A percentile compares a stretch with the other conserved stretches of the same genome.
These are phyloP conservation scores for Psammodynastes pulverulentus DNA, from an alignment of 2,113 vertebrate genomes.

Conservation along the genomic window DNA sequence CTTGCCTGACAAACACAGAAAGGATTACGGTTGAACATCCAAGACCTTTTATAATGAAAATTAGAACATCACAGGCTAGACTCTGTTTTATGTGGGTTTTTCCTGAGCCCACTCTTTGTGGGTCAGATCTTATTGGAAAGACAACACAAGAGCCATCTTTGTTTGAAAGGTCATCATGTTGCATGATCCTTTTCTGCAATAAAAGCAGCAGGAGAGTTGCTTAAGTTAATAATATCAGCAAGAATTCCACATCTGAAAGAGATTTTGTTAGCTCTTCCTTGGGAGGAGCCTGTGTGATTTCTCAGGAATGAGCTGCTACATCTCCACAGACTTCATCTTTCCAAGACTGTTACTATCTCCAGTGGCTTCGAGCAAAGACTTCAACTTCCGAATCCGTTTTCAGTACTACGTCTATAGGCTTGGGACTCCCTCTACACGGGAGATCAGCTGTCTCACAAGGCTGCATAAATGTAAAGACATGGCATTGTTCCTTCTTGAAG, in stretches of 20 bases:
- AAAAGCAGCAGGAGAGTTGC: background rate
- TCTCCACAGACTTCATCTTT: constrained; percentile 22
- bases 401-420: background rate
- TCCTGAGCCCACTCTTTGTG: background rate
- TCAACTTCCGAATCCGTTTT: background rate
- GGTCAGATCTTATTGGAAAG: background rate
- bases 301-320: constrained; percentile 9
- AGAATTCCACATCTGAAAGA: background rate
- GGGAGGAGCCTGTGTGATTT: background rate
- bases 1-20: constrained; percentile 48
- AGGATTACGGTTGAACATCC: constrained; percentile 24
- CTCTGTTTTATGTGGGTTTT: background rate
- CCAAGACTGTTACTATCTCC: constrained; percentile 7
- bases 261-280: background rate
- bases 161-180: background rate
- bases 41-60: constrained; percentile 45
- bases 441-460: background rate
- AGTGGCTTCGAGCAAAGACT: background rate
- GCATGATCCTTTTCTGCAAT: background rate
- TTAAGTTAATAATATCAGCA: background rate
- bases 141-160: background rate
- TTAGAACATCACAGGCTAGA: constrained; percentile 32
- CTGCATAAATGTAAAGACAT: background rate
- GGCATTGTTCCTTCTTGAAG: background rate
- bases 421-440: background rate